Evolutionary conservation across 2,888 invertebrate genomes (phyloP), one percentile per base, ranked within the genome.

Genomic region (Eueremaeus valkanovi): DNA sequence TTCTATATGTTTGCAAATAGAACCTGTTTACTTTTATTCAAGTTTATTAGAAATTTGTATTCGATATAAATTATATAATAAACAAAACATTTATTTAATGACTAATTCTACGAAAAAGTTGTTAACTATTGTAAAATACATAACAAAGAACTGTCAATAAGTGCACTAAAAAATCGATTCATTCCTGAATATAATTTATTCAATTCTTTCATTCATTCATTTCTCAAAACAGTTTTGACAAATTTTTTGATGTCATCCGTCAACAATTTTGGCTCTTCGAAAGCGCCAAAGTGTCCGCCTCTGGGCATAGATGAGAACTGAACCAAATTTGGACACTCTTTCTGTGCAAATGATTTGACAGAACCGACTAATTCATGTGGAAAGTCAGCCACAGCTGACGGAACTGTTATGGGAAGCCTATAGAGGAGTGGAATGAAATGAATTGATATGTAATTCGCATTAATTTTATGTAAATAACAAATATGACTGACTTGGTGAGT

Each of bases 281-380:
- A 85, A 0, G 93, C 92, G 0, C 90, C 90, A 83, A 94, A 96
- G 82, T 95, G 95, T 0, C 95, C 95, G 0, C 92, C 93, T 3
- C 87, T 85, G 0, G 87, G 85, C 42, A 89, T 85, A 58, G 89
- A 85, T 0, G 87, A 89, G 80, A 88, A 88, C 70, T 89, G 90
- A 5, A 91, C 84, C 70, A 93, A 83, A 82, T 92, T 90, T 18
- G 81, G 82, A 82, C 85, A 92, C 80, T 87, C 89, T 0, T 86
- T 21, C 1, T 21, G 3, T 3, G 40, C 21, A 1, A 66, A n/a
- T 36, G 18, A 21, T 79, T 90, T 88, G 0, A 90, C 87, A 16
- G 84, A 82, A 77, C 87, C 87, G 0, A 84, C 61, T 0, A 92
- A 27, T 79, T 94, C 93, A 79, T 90, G 80, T 6, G 89, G 89